Percentiles rank a stretch among this genome's conserved stretches.
These are phyloP conservation scores for Ostrea edulis DNA, from an alignment of 1,140 invertebrate genomes.

Conservation along the genomic window DNA sequence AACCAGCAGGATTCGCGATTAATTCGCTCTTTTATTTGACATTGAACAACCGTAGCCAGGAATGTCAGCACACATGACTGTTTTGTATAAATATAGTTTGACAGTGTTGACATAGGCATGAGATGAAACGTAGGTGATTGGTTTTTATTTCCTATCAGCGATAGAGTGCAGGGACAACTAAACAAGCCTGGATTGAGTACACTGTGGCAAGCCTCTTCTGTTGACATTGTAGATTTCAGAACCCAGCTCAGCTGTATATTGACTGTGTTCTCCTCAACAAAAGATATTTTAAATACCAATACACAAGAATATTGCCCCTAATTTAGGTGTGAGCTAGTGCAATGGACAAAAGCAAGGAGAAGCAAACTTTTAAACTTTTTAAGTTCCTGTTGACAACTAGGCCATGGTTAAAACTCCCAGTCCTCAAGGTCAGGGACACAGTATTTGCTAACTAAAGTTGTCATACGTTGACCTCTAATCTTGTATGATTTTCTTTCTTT, in stretches of 20 bases:
- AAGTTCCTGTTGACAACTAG: constrained; percentile 26
- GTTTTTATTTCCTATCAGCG: constrained; percentile 24
- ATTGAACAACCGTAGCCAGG: not conserved
- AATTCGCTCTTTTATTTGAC: not conserved
- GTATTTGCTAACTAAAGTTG: not conserved
- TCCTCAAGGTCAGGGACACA: not conserved
- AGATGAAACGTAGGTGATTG: constrained; percentile 22
- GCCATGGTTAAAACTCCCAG: not conserved
- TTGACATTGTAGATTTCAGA: constrained; percentile 34
- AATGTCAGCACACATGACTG: constrained; percentile 27
- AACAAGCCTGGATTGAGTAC: constrained; percentile 4
- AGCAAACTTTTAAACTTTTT: constrained; percentile 21
- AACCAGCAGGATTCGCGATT: not conserved
- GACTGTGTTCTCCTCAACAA: constrained; percentile 23
- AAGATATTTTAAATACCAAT: constrained; percentile 37
- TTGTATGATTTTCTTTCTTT: too few relatives aligned
- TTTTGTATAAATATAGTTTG: constrained; percentile 37
- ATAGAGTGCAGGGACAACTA: constrained; percentile 10
- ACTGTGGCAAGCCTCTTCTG: not conserved
- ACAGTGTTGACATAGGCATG: constrained; percentile 15
- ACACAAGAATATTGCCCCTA: constrained; percentile 26
- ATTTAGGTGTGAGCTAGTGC: constrained; percentile 26
- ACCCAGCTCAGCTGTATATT: constrained; percentile 12
- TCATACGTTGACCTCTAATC: not conserved
- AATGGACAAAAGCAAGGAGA: not conserved